These are phyloP conservation scores for Phataginus tetradactyla DNA, from an alignment of 2,797 vertebrate genomes.

Conservation along the genomic window DNA sequence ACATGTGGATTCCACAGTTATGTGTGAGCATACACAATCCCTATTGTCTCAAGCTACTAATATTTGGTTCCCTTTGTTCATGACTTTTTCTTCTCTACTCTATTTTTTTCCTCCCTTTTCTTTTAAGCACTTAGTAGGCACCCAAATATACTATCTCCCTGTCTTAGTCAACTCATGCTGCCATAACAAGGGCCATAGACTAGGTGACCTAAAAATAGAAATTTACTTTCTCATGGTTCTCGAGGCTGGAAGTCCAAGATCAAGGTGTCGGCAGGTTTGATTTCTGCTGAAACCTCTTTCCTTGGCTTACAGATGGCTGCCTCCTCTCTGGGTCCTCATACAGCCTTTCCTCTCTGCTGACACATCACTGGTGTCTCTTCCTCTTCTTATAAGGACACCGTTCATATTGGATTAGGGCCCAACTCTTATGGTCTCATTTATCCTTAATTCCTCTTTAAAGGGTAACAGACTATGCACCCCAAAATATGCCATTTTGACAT, in stretches of 20 bases:
- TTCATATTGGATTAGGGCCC: neutral
- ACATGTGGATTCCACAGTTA: neutral
- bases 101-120: neutral
- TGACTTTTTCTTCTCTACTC: neutral
- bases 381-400: neutral
- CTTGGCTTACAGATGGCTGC: neutral
- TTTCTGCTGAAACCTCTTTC: neutral
- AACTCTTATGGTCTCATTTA: neutral
- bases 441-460: neutral
- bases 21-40: neutral
- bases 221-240: neutral
- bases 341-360: neutral
- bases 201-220: neutral
- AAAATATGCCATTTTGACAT: neutral
- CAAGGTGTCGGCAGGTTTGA: neutral
- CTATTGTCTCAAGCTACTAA: neutral
- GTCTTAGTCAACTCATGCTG: neutral
- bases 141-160: neutral
- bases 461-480: neutral
- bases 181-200: neutral
- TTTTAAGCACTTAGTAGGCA: neutral
- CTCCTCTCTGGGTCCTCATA: neutral
- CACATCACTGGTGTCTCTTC: neutral
- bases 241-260: neutral
- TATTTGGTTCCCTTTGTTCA: constrained; percentile 13